These are phyloP conservation scores for Silurus aristotelis DNA, from an alignment of 2,797 vertebrate species.

Conservation along the genomic window DNA sequence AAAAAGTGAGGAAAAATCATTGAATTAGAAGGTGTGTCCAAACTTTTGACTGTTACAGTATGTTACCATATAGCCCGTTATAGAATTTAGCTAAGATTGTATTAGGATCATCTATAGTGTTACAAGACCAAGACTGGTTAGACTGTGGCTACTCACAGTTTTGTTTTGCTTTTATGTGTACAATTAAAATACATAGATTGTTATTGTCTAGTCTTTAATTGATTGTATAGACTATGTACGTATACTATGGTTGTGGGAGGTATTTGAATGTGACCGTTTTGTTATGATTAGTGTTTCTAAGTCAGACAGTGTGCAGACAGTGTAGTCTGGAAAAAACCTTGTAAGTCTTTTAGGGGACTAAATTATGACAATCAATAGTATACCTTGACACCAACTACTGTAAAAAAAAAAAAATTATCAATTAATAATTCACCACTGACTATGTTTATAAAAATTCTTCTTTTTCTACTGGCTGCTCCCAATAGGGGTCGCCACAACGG, in stretches of 20 bases:
- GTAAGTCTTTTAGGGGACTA: neutral
- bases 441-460: too few species aligned
- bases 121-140: neutral
- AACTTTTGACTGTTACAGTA: too few species aligned
- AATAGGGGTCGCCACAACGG: too few species aligned
- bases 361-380: neutral
- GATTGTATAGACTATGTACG: neutral
- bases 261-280: neutral
- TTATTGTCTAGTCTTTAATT: neutral
- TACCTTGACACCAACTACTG: too few species aligned
- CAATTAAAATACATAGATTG: neutral
- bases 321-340: neutral
- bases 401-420: too few species aligned
- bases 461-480: too few species aligned
- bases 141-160: neutral
- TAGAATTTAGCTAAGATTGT: neutral
- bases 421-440: too few species aligned
- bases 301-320: neutral
- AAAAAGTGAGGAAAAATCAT: too few species aligned
- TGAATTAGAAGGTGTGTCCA: too few species aligned
- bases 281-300: neutral
- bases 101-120: neutral
- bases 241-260: neutral
- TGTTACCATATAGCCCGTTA: neutral
- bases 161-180: neutral